phyloP scores from a whole-genome alignment of 1,140 invertebrate species.

The Dryas iulia region DNA sequence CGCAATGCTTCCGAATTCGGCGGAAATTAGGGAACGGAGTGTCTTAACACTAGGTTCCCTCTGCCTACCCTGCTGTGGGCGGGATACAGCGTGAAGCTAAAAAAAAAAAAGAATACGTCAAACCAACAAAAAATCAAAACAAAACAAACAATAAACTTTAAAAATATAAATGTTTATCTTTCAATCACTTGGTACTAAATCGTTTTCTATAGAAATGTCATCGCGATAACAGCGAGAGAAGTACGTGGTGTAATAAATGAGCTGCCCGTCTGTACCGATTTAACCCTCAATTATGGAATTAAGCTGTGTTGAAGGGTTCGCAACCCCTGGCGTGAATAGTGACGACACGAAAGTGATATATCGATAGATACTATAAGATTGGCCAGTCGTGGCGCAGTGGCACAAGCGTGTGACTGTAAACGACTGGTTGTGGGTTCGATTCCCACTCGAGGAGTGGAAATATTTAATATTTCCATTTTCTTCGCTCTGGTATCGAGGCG shows the following conservation, averaged over 20 bases:
- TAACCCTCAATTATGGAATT: conserved; percentile 78
- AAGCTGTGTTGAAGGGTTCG: conserved; percentile 68
- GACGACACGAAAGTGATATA: conserved; percentile 31
- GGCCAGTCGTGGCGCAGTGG: too few relatives aligned
- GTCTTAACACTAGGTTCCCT: too few relatives aligned
- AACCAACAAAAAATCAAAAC: neutral
- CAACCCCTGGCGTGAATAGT: conserved; percentile 46
- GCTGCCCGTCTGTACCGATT: conserved; percentile 60
- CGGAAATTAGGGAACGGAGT: too few relatives aligned
- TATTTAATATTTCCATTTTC: too few relatives aligned
- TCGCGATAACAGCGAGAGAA: conserved; percentile 47
- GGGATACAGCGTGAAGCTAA: too few relatives aligned
- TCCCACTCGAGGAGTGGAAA: too few relatives aligned
- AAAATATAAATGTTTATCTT: neutral
- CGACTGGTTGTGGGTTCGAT: too few relatives aligned
- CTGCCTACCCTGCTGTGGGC: too few relatives aligned
- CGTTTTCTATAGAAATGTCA: conserved; percentile 44
- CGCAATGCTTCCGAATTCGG: too few relatives aligned
- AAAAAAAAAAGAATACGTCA: too few relatives aligned
- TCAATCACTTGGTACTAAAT: neutral
- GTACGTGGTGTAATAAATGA: conserved; percentile 46
- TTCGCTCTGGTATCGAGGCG: too few relatives aligned
- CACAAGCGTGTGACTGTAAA: too few relatives aligned
- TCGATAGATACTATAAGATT: conserved; percentile 33
- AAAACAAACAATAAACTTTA: neutral